These are phyloP conservation scores for Meloidogyne hapla DNA, from an alignment of 1,140 invertebrate genomes.

Conservation along the genomic window DNA sequence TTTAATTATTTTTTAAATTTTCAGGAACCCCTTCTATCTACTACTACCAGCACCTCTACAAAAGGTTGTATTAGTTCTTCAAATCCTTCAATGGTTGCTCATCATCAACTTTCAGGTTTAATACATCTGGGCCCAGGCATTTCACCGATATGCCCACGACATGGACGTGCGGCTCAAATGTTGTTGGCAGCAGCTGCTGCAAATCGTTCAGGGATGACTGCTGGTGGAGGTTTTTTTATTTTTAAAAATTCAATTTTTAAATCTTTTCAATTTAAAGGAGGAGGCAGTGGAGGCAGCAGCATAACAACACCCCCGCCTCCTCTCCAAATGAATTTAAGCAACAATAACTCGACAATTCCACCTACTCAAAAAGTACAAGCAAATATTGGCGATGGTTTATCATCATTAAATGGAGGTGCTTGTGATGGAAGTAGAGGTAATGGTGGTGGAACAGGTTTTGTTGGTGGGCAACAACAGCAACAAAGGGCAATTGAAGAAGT, in stretches of 20 bases:
- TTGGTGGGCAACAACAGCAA: too few relatives aligned
- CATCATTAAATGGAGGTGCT: too few relatives aligned
- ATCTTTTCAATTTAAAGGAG: not conserved
- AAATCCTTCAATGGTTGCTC: not conserved
- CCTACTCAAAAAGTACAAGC: too few relatives aligned
- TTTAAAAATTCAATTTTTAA: not conserved
- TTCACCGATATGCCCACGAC: constrained; percentile 59
- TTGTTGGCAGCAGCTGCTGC: constrained; percentile 33
- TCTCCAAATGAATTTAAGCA: not conserved
- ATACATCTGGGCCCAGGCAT: constrained; percentile 48
- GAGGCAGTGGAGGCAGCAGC: not conserved
- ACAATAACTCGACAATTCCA: too few relatives aligned
- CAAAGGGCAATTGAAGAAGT: too few relatives aligned
- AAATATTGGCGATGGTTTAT: too few relatives aligned
- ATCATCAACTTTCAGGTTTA: constrained; percentile 22
- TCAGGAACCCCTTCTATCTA: constrained; percentile 43
- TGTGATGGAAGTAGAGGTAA: too few relatives aligned
- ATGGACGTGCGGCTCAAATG: constrained; percentile 58
- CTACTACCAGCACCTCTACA: constrained; percentile 47
- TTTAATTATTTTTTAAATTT: too few relatives aligned
- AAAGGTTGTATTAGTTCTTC: constrained; percentile 27
- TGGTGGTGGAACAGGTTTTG: too few relatives aligned
- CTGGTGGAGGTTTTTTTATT: not conserved
- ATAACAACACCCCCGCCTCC: not conserved
- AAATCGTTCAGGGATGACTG: constrained; percentile 30